Evolutionary conservation across 2,888 invertebrate genomes (phyloP).

Genomic region (Dyspetes luteomarginatus): DNA sequence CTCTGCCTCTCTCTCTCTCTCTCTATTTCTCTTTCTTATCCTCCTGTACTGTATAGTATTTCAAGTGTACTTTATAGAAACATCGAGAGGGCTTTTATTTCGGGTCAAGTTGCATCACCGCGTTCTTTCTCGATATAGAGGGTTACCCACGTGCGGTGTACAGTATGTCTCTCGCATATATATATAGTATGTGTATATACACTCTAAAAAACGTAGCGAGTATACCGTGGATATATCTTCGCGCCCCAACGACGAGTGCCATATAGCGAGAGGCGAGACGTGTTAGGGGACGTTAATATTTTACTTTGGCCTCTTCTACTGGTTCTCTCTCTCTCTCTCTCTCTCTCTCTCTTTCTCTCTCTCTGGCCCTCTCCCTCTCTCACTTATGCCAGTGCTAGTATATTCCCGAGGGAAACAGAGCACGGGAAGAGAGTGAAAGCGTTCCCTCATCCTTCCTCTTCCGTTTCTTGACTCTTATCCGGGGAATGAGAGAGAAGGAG

Average conservation of each 20-base stretch:
- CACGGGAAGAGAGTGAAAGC: slow-evolving; percentile 63
- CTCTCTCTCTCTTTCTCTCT: slow-evolving; percentile 28
- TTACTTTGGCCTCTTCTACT: slow-evolving; percentile 62
- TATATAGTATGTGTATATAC: background rate
- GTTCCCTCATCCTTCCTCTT: background rate
- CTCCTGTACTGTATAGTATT: slow-evolving; percentile 21
- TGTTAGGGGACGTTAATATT: slow-evolving; percentile 68
- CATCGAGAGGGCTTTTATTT: slow-evolving; percentile 52
- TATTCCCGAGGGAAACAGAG: slow-evolving; percentile 61
- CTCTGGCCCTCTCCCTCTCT: slow-evolving; percentile 40
- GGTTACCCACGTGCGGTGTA: background rate
- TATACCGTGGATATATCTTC: slow-evolving; percentile 3
- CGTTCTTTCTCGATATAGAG: background rate
- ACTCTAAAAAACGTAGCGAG: background rate
- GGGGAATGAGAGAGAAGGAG: background rate
- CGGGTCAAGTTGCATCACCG: slow-evolving; percentile 55
- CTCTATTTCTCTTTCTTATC: slow-evolving; percentile 47
- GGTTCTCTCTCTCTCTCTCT: slow-evolving; percentile 45
- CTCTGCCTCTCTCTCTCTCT: slow-evolving; percentile 47
- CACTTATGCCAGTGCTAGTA: slow-evolving; percentile 35
- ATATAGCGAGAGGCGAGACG: slow-evolving; percentile 15
- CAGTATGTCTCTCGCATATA: background rate
- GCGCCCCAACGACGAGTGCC: slow-evolving; percentile 8
- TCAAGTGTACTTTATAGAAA: slow-evolving; percentile 44
- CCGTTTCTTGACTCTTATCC: background rate